Conservation (phyloP, 2,797 vertebrate species). For the Numenius phaeopus region DNA sequence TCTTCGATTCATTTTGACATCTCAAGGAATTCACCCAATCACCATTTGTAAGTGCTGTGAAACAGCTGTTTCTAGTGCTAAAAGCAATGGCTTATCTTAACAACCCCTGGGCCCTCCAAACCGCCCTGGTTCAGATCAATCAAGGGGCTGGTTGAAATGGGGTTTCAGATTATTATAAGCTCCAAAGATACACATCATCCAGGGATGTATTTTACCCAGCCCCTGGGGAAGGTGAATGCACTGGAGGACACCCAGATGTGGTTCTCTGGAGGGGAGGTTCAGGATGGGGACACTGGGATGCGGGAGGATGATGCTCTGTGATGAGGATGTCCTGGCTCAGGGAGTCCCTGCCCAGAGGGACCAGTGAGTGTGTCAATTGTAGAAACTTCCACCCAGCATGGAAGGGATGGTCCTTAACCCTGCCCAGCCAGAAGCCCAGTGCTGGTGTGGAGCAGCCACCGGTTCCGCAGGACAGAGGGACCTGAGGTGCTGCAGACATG, state of each 20-base stretch:
- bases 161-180: accelerated
- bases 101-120: not conserved
- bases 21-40: not conserved
- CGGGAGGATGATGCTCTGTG: accelerated
- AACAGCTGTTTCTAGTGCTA: not conserved
- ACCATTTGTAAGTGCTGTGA: not conserved
- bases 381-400: accelerated
- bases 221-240: not conserved
- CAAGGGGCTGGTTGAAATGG: accelerated
- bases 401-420: accelerated
- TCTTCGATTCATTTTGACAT: not conserved
- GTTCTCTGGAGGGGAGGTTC: not conserved
- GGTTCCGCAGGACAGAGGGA: accelerated
- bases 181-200: accelerated
- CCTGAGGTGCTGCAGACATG: accelerated
- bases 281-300: accelerated
- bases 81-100: accelerated
- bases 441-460: too few species aligned
- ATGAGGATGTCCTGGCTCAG: accelerated
- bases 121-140: not conserved
- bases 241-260: accelerated
- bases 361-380: too few species aligned
- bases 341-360: not conserved
- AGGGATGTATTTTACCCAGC: not conserved
- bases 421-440: too few species aligned